Evolutionary conservation across 2,797 vertebrate species (phyloP).

Genomic region (Takifugu rubripes): DNA sequence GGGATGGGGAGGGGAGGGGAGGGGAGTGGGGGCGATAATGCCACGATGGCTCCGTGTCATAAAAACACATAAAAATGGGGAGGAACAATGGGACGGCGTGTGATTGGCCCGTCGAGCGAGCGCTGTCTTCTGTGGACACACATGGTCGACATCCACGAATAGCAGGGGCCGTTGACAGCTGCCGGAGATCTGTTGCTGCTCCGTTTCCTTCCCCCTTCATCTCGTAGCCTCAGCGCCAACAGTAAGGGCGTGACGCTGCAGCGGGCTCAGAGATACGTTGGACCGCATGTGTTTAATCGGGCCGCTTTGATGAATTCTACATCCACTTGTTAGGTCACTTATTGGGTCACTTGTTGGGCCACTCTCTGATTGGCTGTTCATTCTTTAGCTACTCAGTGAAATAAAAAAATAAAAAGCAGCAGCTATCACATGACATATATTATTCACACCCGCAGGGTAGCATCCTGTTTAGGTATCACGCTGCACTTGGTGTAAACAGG

Average conservation of each 20-base stretch:
- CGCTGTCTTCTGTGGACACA: conserved; percentile 6
- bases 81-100: conserved; percentile 21
- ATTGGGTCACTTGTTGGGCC: too few relatives aligned
- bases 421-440: too few relatives aligned
- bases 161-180: conserved; percentile 45
- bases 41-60: conserved; percentile 18
- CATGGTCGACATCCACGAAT: conserved; percentile 33
- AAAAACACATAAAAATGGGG: conserved; percentile 6
- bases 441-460: too few relatives aligned
- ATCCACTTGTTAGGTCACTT: too few relatives aligned
- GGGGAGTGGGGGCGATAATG: conserved; percentile 10
- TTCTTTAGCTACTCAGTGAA: too few relatives aligned
- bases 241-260: conserved; percentile 33
- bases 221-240: conserved; percentile 31
- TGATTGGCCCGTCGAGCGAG: conserved; percentile 16
- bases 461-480: too few relatives aligned
- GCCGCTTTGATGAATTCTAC: too few relatives aligned
- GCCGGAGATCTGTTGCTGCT: conserved; percentile 31
- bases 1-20: neutral
- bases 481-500: too few relatives aligned
- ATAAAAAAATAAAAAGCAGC: too few relatives aligned
- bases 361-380: too few relatives aligned
- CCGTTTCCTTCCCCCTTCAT: conserved; percentile 38
- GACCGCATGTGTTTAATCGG: neutral
- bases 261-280: conserved; percentile 28